Conservation (phyloP, 2,113 vertebrate species). For the Eurypyga helias region DNA sequence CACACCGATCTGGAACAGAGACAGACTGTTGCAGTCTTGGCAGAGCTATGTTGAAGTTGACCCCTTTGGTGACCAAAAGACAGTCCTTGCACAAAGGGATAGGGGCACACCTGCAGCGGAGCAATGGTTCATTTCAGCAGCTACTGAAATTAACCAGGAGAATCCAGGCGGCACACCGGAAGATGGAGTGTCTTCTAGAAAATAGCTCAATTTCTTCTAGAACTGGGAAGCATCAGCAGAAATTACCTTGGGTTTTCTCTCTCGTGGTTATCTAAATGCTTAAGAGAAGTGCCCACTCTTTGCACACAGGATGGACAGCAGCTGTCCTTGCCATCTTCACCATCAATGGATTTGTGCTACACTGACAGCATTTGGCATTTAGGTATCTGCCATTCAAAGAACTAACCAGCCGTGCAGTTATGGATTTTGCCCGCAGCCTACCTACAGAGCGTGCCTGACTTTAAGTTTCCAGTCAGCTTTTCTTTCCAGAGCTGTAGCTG, state of each 20-base stretch:
- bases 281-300: background rate
- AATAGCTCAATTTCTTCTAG: background rate
- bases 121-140: background rate
- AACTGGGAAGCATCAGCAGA: background rate
- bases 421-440: background rate
- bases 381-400: background rate
- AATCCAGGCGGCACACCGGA: background rate
- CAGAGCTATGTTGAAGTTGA: background rate
- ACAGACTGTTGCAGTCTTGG: background rate
- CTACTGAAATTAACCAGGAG: background rate
- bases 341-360: background rate
- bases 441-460: background rate
- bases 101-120: background rate
- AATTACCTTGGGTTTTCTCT: background rate
- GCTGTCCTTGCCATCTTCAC: background rate
- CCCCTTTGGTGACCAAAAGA: background rate
- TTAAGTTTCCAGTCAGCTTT: background rate
- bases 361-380: background rate
- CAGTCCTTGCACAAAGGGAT: background rate
- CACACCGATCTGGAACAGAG: background rate
- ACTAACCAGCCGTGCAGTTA: accelerated
- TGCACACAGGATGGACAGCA: accelerated
- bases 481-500: background rate
- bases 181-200: background rate
- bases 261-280: background rate